phyloP scores from a whole-genome alignment of 2,113 vertebrate genomes.

The Lasiurus borealis region DNA sequence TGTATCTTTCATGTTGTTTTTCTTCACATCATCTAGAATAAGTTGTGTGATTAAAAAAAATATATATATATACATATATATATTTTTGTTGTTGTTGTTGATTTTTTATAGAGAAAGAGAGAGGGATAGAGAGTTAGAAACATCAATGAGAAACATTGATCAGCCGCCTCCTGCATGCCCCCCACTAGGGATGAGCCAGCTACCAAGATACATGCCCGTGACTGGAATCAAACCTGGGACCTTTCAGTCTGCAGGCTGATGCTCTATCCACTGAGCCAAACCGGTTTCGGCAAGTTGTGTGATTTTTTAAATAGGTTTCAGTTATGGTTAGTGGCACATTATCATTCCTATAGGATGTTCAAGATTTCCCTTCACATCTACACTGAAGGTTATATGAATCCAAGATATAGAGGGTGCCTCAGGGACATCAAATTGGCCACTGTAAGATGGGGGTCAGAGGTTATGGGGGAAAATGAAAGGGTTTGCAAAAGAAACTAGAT shows the following conservation, averaged over 20 bases:
- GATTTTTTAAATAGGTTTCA: slow-evolving; percentile 74
- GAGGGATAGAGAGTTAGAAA: too few species aligned
- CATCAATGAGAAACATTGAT: too few species aligned
- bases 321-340: slow-evolving; percentile 50
- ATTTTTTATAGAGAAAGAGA: too few species aligned
- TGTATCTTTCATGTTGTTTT: slow-evolving; percentile 65
- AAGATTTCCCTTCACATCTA: slow-evolving; percentile 15
- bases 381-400: slow-evolving; percentile 11
- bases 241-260: too few species aligned
- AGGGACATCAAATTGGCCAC: neutral
- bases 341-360: slow-evolving; percentile 1
- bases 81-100: too few species aligned
- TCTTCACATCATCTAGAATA: slow-evolving; percentile 70
- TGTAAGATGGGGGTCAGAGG: neutral
- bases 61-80: too few species aligned
- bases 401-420: neutral
- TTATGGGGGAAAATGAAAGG: neutral
- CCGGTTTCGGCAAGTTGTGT: slow-evolving; percentile 34
- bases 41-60: slow-evolving; percentile 71
- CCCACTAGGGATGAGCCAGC: too few species aligned
- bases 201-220: too few species aligned
- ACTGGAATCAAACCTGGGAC: too few species aligned
- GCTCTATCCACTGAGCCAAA: too few species aligned
- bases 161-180: too few species aligned
- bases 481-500: neutral